Percentiles rank a stretch among this genome's conserved stretches.
Evolutionary conservation across 2,888 invertebrate genomes (phyloP).

Genomic region (Venusia cambrica): DNA sequence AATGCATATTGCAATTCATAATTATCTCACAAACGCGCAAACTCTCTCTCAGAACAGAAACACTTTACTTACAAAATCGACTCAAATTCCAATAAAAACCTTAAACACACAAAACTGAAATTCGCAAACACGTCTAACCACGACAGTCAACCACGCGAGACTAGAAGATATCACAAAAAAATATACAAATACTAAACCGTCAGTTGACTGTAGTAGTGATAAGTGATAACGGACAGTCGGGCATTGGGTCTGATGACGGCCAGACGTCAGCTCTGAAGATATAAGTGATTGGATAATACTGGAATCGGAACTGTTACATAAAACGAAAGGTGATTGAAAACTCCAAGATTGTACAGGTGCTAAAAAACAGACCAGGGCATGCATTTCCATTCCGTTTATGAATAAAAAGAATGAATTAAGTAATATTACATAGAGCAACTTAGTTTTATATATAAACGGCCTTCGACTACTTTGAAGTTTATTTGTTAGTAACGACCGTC

Average conservation of each 20-base stretch:
- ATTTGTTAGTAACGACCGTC: conserved; percentile 3
- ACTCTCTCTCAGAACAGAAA: too few species aligned
- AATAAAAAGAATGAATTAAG: too few species aligned
- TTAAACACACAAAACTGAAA: conserved; percentile 6
- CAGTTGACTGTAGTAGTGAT: conserved; percentile 22
- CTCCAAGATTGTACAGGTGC: too few species aligned
- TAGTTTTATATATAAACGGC: too few species aligned
- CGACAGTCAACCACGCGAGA: conserved; percentile 47
- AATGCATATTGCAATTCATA: too few species aligned
- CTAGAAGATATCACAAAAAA: conserved; percentile 56
- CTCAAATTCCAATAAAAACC: conserved; percentile 26
- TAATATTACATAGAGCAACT: too few species aligned
- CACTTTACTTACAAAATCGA: conserved; percentile 25
- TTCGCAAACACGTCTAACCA: conserved; percentile 42
- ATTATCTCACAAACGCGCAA: too few species aligned
- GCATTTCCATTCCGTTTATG: too few species aligned
- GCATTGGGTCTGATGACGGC: not conserved
- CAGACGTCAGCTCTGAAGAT: conserved; percentile 17
- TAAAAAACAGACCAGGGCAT: too few species aligned
- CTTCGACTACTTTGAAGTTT: too few species aligned
- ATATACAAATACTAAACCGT: conserved; percentile 53
- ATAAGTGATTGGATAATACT: conserved; percentile 12
- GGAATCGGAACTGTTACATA: too few species aligned
- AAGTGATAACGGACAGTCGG: conserved; percentile 13
- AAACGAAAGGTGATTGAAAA: too few species aligned